Evolutionary conservation across 1,140 invertebrate species (phyloP).

Genomic region (Calliopsis andreniformis): DNA sequence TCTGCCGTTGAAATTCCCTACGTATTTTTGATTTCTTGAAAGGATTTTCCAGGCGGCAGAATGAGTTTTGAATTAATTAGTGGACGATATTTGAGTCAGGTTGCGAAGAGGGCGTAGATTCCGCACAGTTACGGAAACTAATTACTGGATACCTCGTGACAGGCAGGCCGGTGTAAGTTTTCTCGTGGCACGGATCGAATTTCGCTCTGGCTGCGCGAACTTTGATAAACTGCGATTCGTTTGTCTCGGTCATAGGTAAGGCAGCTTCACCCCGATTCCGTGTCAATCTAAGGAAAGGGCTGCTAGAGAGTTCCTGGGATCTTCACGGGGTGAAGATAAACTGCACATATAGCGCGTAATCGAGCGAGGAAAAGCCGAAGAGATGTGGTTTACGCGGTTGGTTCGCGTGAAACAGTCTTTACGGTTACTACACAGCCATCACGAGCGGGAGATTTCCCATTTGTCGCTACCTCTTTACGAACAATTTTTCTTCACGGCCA

Average conservation of each 20-base stretch:
- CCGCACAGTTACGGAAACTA: slow-evolving; percentile 50
- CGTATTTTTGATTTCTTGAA: neutral
- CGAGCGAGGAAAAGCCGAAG: too few relatives aligned
- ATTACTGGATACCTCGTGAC: slow-evolving; percentile 61
- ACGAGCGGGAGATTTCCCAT: neutral
- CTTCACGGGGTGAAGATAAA: neutral
- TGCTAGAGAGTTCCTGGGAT: neutral
- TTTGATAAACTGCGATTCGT: slow-evolving; percentile 56
- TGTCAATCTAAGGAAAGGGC: slow-evolving; percentile 4
- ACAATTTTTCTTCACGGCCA: slow-evolving; percentile 2
- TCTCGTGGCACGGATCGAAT: slow-evolving; percentile 31
- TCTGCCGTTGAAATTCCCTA: neutral
- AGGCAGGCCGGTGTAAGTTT: slow-evolving; percentile 51
- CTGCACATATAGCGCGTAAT: too few relatives aligned
- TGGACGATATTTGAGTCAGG: slow-evolving; percentile 34
- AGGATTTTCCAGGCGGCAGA: neutral
- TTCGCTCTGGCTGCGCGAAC: slow-evolving; percentile 49
- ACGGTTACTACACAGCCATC: neutral
- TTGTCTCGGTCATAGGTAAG: slow-evolving; percentile 38
- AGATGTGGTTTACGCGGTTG: neutral
- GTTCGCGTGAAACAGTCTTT: neutral
- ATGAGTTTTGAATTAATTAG: slow-evolving; percentile 53
- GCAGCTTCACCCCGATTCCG: slow-evolving; percentile 19
- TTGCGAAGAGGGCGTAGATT: slow-evolving; percentile 51
- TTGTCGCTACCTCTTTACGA: slow-evolving; percentile 11